phyloP scores from a whole-genome alignment of 2,888 invertebrate genomes.

The Panopea generosa region DNA sequence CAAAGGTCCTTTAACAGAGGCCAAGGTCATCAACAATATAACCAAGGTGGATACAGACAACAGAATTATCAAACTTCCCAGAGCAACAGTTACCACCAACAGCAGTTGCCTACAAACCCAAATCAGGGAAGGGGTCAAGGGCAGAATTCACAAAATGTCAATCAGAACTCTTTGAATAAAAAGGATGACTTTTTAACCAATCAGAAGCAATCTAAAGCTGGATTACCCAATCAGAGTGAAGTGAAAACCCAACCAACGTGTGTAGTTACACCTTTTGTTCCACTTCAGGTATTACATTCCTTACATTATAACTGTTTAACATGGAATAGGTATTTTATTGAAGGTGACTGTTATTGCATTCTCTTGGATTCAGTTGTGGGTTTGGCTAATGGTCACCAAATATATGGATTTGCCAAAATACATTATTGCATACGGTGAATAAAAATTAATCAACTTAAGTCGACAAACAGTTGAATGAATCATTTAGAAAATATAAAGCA shows the following conservation, averaged over 20 bases:
- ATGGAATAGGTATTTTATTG: not conserved
- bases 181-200: slow-evolving; percentile 4
- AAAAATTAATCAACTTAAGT: no score
- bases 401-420: no score
- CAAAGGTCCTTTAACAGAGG: slow-evolving; percentile 31
- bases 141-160: not conserved
- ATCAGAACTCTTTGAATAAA: not conserved
- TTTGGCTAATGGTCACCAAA: not conserved
- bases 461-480: no score
- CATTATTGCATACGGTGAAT: no score
- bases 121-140: not conserved
- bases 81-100: slow-evolving; percentile 23
- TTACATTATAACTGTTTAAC: no score
- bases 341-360: not conserved
- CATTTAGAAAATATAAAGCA: no score
- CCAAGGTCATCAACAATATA: slow-evolving; percentile 34
- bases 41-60: slow-evolving; percentile 28
- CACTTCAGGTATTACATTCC: slow-evolving; percentile 73
- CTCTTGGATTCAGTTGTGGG: not conserved
- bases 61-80: slow-evolving; percentile 42
- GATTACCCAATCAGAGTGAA: slow-evolving; percentile 20
- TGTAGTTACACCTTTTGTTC: slow-evolving; percentile 69
- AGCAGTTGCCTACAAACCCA: slow-evolving; percentile 13
- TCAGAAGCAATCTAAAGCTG: slow-evolving; percentile 41
- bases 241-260: slow-evolving; percentile 53